phyloP scores from a whole-genome alignment of 2,797 vertebrate species.

The Carapus acus region DNA sequence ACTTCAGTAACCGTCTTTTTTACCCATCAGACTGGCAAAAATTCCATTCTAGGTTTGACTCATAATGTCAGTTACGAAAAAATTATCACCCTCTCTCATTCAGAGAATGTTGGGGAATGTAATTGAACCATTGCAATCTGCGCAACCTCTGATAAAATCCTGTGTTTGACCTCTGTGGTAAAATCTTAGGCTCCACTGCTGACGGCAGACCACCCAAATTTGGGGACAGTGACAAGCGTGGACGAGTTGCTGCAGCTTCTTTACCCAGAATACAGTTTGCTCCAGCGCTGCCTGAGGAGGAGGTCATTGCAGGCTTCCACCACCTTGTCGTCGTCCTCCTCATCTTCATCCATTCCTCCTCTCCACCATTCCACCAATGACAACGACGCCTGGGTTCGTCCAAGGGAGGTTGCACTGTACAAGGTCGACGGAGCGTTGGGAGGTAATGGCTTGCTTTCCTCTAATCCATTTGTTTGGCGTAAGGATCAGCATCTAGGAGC shows the following conservation, averaged over 20 bases:
- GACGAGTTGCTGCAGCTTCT: conserved; percentile 68
- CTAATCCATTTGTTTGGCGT: too few species aligned
- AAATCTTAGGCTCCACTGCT: conserved; percentile 37
- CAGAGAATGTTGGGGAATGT: too few species aligned
- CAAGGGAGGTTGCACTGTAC: conserved; percentile 51
- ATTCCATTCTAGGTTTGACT: too few species aligned
- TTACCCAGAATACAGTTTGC: conserved; percentile 67
- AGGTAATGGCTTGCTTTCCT: conserved; percentile 46
- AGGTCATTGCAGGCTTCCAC: conserved; percentile 37
- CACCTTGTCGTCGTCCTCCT: conserved; percentile 22
- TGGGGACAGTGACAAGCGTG: conserved; percentile 57
- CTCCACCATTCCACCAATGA: conserved; percentile 10
- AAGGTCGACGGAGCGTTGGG: conserved; percentile 56
- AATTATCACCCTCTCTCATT: too few species aligned
- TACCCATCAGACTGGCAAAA: too few species aligned
- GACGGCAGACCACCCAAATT: conserved; percentile 43
- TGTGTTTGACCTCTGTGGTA: too few species aligned
- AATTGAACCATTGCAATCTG: too few species aligned
- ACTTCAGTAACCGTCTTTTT: too few species aligned
- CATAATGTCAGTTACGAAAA: too few species aligned
- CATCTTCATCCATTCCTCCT: conserved; percentile 38
- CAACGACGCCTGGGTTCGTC: conserved; percentile 56
- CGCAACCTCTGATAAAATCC: too few species aligned
- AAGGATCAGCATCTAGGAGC: too few species aligned
- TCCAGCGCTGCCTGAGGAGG: conserved; percentile 69